Conservation (phyloP, 2,797 vertebrate species). For the Anabas testudineus region DNA sequence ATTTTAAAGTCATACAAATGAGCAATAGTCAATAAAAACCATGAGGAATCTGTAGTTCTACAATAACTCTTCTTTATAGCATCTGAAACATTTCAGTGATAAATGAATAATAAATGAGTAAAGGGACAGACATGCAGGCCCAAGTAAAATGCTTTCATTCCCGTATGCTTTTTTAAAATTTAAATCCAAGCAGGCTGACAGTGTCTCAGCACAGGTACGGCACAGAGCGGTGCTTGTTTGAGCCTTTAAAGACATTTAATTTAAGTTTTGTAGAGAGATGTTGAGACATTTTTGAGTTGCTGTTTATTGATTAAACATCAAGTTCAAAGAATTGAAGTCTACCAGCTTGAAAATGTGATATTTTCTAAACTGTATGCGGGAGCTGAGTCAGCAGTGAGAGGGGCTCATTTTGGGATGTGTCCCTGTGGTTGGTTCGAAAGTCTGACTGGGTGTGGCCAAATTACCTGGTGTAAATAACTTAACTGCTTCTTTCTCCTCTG, state of each 20-base stretch:
- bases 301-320: constrained; percentile 13
- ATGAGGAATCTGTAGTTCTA: neutral
- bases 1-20: neutral
- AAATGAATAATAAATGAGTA: constrained; percentile 1
- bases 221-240: neutral
- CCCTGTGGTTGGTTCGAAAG: constrained; percentile 46
- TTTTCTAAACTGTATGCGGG: constrained; percentile 4
- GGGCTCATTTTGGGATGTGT: constrained; percentile 26
- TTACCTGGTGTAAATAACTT: constrained; percentile 30
- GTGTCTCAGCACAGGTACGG: constrained; percentile 10
- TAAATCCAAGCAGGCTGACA: neutral
- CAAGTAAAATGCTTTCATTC: neutral
- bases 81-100: constrained; percentile 11
- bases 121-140: neutral
- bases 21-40: constrained; percentile 1
- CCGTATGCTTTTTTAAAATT: neutral
- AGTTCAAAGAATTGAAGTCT: constrained; percentile 26
- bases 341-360: constrained; percentile 19
- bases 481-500: constrained; percentile 26
- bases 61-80: neutral
- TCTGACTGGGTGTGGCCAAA: constrained; percentile 65
- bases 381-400: constrained; percentile 54
- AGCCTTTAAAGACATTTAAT: neutral
- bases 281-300: neutral
- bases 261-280: constrained; percentile 8